A percentile compares a stretch with the other conserved stretches of the same genome.
Conservation (phyloP, 2,888 invertebrate species). For the Sphaerophoria taeniata region DNA sequence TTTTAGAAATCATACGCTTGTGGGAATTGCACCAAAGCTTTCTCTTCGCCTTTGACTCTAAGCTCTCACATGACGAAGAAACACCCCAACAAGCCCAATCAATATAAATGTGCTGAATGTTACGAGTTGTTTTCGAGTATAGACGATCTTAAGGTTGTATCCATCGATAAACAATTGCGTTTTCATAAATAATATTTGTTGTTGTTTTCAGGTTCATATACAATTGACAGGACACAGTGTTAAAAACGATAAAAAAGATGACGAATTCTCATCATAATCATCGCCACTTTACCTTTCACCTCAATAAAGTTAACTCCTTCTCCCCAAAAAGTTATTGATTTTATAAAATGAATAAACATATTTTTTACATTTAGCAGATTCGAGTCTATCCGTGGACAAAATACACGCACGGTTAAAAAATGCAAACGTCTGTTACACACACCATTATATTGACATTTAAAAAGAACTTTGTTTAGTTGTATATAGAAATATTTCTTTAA, state of each 20-base stretch:
- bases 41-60: slow-evolving; percentile 80
- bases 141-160: slow-evolving; percentile 84
- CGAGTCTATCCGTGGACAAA: slow-evolving; percentile 42
- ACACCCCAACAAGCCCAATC: slow-evolving; percentile 80
- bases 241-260: slow-evolving; percentile 69
- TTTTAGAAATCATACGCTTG: slow-evolving; percentile 79
- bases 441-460: slow-evolving; percentile 15
- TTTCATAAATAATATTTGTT: not conserved
- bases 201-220: slow-evolving; percentile 57
- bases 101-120: slow-evolving; percentile 84
- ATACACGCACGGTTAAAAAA: slow-evolving; percentile 47
- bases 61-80: slow-evolving; percentile 81
- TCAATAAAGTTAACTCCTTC: slow-evolving; percentile 8
- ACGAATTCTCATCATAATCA: slow-evolving; percentile 69
- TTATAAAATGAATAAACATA: slow-evolving; percentile 58
- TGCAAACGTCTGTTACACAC: slow-evolving; percentile 40
- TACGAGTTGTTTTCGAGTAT: slow-evolving; percentile 85
- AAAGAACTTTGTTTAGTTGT: slow-evolving; percentile 49
- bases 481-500: slow-evolving; percentile 57
- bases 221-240: slow-evolving; percentile 67
- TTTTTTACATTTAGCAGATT: slow-evolving; percentile 62
- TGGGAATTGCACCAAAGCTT: slow-evolving; percentile 82
- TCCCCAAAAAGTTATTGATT: slow-evolving; percentile 31
- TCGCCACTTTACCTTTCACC: slow-evolving; percentile 2
- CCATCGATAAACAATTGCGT: too few species aligned